Evolutionary conservation across 2,888 invertebrate genomes (phyloP).

Genomic region (Dynastes maya): DNA sequence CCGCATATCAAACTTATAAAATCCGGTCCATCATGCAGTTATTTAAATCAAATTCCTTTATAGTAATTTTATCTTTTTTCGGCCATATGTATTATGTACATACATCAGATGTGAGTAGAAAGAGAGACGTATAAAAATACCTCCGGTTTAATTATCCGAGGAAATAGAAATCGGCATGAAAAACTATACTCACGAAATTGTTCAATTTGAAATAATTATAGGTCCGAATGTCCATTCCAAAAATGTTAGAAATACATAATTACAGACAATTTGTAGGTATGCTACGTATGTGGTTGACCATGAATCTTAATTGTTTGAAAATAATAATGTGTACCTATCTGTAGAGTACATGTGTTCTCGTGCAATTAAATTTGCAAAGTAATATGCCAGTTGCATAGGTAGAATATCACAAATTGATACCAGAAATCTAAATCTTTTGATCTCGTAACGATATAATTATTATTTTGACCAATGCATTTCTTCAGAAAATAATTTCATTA

Average conservation of each 20-base stretch:
- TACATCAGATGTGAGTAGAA: not conserved
- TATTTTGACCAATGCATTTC: not conserved
- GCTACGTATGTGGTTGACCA: conserved; percentile 27
- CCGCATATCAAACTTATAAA: not conserved
- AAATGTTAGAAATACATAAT: conserved; percentile 26
- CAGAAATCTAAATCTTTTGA: not conserved
- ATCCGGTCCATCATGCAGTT: not conserved
- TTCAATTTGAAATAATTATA: conserved; percentile 40
- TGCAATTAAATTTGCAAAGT: conserved; percentile 3
- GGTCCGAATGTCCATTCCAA: conserved; percentile 7
- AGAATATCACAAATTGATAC: not conserved
- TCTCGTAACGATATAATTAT: not conserved
- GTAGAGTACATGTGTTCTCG: not conserved
- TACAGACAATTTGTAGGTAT: conserved; percentile 17
- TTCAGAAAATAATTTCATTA: too few species aligned
- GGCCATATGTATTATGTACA: not conserved
- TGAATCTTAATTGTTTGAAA: conserved; percentile 30
- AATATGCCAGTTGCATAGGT: not conserved
- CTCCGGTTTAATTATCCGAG: not conserved
- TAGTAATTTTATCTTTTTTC: not conserved
- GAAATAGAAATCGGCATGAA: not conserved
- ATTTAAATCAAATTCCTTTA: not conserved
- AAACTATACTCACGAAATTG: conserved; percentile 27
- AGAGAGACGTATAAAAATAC: not conserved
- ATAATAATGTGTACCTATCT: not conserved